Evolutionary conservation across 1,140 invertebrate genomes (phyloP).

Genomic region (Drosophila novamexicana): DNA sequence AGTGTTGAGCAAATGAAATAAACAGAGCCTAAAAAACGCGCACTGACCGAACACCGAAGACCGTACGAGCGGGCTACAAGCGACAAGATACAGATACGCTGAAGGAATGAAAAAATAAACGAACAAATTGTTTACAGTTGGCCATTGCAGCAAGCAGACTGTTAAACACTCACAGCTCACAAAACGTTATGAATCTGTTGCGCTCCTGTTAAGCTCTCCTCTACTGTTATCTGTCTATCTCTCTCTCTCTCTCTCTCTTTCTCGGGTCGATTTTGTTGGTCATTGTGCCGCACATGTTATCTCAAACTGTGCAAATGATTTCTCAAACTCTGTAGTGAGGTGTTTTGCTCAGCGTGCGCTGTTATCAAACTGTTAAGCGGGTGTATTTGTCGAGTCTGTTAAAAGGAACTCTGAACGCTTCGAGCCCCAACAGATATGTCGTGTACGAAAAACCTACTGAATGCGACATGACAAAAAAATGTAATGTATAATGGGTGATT

Average conservation of each 20-base stretch:
- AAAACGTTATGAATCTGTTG: constrained; percentile 9
- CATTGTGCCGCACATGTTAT: constrained; percentile 25
- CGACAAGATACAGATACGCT: constrained; percentile 47
- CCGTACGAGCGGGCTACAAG: constrained; percentile 36
- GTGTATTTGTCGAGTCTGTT: constrained; percentile 27
- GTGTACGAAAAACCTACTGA: constrained; percentile 12
- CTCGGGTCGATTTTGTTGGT: constrained; percentile 5
- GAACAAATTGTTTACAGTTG: constrained; percentile 33
- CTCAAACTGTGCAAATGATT: constrained; percentile 17
- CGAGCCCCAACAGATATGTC: constrained; percentile 13
- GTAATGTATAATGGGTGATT: background rate
- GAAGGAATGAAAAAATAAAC: constrained; percentile 43
- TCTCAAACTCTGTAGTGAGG: constrained; percentile 13
- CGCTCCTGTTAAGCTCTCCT: constrained; percentile 1
- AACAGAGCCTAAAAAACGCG: constrained; percentile 55
- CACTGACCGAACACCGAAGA: constrained; percentile 43
- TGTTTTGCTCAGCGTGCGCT: constrained; percentile 21
- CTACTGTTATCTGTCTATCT: background rate
- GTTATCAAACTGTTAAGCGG: constrained; percentile 23
- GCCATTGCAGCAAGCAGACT: constrained; percentile 13
- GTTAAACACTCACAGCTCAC: constrained; percentile 2
- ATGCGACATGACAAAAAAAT: background rate
- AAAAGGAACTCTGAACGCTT: constrained; percentile 16
- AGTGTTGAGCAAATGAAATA: constrained; percentile 53
- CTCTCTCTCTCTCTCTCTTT: background rate